These are phyloP conservation scores for Vulpes vulpes DNA, from an alignment of 2,113 vertebrate genomes.

Conservation along the genomic window DNA sequence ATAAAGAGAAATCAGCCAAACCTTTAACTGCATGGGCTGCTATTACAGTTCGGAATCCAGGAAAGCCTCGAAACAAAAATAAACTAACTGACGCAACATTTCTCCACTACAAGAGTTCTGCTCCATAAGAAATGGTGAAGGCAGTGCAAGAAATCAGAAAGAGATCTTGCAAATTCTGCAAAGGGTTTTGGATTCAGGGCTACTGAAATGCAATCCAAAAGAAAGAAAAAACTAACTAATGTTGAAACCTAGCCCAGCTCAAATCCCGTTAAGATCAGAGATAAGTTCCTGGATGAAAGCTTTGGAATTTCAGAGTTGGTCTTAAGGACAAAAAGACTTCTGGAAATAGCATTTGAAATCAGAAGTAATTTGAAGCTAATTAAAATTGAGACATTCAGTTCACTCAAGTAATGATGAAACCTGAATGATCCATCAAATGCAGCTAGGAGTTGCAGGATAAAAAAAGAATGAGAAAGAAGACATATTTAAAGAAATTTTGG, in stretches of 20 bases:
- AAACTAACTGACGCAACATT: neutral
- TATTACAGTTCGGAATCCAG: neutral
- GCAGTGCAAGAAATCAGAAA: constrained; percentile 24
- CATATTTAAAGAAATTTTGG: neutral
- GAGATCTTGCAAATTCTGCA: constrained; percentile 6
- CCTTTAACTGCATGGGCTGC: neutral
- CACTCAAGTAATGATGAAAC: constrained; percentile 3
- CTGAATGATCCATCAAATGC: neutral
- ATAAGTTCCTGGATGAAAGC: constrained; percentile 1
- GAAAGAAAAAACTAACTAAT: constrained; percentile 12
- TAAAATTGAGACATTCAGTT: constrained; percentile 15
- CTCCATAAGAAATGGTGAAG: neutral
- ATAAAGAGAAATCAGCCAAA: neutral
- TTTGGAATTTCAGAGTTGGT: constrained; percentile 26
- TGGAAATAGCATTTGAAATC: neutral
- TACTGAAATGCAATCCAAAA: constrained; percentile 27
- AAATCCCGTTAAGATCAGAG: constrained; percentile 22
- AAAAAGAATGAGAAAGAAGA: neutral
- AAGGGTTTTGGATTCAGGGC: neutral
- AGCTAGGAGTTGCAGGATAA: neutral
- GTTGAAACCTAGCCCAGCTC: constrained; percentile 17
- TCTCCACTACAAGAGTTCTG: neutral
- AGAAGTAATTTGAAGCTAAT: constrained; percentile 13
- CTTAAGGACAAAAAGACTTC: neutral
- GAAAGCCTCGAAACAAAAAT: constrained; percentile 31